These are phyloP conservation scores for Palythoa caribaeorum DNA, from an alignment of 92 coral and sea anemone genomes.

Conservation along the genomic window DNA sequence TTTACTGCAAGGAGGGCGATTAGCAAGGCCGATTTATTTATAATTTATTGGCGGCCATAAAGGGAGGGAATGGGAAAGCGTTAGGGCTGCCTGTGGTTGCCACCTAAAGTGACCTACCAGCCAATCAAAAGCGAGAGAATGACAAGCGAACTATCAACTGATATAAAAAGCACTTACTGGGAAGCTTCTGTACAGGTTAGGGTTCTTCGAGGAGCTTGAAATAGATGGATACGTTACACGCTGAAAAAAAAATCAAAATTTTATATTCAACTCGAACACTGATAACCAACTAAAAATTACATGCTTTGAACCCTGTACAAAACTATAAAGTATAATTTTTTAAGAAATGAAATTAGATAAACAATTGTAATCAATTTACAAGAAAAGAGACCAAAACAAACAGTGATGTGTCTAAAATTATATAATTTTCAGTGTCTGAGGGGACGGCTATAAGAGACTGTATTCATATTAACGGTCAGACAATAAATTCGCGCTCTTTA, in stretches of 20 bases:
- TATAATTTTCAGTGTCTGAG: too few species aligned
- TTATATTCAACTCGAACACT: not conserved
- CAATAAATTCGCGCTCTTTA: too few species aligned
- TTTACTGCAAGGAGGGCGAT: too few species aligned
- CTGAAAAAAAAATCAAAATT: conserved; percentile 4
- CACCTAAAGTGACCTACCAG: not conserved
- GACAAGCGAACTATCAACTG: not conserved
- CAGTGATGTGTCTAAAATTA: too few species aligned
- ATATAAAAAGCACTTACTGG: conserved; percentile 1
- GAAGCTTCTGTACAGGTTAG: conserved; percentile 34
- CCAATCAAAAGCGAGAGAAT: not conserved
- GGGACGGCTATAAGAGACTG: too few species aligned
- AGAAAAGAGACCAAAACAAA: too few species aligned
- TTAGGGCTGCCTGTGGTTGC: not conserved
- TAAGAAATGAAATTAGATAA: too few species aligned
- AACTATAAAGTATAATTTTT: not conserved
- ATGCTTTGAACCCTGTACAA: not conserved
- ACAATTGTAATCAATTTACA: too few species aligned
- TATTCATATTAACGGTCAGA: too few species aligned
- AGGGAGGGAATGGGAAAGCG: too few species aligned
- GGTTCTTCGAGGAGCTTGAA: conserved; percentile 15
- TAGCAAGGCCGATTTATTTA: too few species aligned
- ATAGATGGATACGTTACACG: not conserved
- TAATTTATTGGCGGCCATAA: too few species aligned
- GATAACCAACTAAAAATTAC: not conserved